Conservation (phyloP, 2,888 invertebrate species). For the Auanema sp. region DNA sequence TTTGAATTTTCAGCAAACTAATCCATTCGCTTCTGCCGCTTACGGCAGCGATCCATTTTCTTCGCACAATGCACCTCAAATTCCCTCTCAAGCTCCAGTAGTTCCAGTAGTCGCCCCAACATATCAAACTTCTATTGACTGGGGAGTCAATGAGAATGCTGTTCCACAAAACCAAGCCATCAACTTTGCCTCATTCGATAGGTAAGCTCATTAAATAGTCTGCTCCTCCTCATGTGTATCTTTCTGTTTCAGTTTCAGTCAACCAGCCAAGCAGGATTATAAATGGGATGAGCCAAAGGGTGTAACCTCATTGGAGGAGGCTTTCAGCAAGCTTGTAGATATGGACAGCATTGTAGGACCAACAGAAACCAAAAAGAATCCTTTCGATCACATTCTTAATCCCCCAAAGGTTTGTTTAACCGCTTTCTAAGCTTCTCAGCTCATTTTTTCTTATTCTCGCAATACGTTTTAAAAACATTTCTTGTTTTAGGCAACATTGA, state of each 20-base stretch:
- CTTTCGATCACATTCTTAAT: slow-evolving; percentile 61
- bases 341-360: slow-evolving; percentile 58
- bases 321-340: slow-evolving; percentile 62
- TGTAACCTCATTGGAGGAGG: slow-evolving; percentile 59
- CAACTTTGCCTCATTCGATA: slow-evolving; percentile 38
- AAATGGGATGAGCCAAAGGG: slow-evolving; percentile 37
- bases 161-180: slow-evolving; percentile 41
- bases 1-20: slow-evolving; percentile 46
- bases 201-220: slow-evolving; percentile 4
- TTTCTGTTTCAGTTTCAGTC: slow-evolving; percentile 2
- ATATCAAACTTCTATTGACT: slow-evolving; percentile 5
- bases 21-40: slow-evolving; percentile 45
- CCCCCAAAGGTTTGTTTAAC: slow-evolving; percentile 52
- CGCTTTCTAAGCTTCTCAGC: background rate
- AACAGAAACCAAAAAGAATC: slow-evolving; percentile 56
- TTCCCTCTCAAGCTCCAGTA: background rate
- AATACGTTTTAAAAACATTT: slow-evolving; percentile 1
- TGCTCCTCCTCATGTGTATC: background rate
- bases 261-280: slow-evolving; percentile 5
- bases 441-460: background rate
- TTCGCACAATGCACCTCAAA: background rate
- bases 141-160: slow-evolving; percentile 42
- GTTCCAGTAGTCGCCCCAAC: background rate
- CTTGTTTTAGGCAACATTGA: slow-evolving; percentile 36
- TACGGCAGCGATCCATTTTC: background rate